These are phyloP conservation scores for Coregonus sp. DNA, from an alignment of 2,797 vertebrate species.

Conservation along the genomic window DNA sequence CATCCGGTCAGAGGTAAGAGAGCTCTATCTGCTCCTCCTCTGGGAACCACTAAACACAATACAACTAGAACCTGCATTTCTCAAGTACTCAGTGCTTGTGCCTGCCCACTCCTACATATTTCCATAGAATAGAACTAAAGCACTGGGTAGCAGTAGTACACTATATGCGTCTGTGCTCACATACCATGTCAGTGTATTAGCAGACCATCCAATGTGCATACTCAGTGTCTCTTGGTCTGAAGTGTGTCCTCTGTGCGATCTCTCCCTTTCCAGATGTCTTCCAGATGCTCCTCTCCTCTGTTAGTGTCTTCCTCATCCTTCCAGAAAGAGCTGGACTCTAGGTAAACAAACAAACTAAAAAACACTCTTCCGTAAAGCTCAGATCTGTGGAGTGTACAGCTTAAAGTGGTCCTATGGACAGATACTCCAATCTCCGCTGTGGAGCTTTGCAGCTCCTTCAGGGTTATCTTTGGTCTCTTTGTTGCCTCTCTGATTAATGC, in stretches of 20 bases:
- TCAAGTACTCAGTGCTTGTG: background rate
- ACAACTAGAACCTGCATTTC: background rate
- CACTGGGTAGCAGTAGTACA: background rate
- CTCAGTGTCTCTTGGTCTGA: background rate
- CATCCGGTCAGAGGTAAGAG: slow-evolving; percentile 82
- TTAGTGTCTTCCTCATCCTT: slow-evolving; percentile 72
- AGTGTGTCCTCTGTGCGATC: background rate
- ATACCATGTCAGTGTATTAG: background rate
- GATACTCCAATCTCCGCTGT: too few relatives aligned
- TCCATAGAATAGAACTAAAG: background rate
- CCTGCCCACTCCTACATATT: background rate
- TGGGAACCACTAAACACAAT: background rate
- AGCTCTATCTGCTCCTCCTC: background rate
- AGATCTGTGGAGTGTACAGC: too few relatives aligned
- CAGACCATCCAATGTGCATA: background rate
- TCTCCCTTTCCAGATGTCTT: slow-evolving; percentile 71
- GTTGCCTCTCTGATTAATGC: too few relatives aligned
- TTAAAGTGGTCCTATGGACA: too few relatives aligned
- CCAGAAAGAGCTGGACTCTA: slow-evolving; percentile 83
- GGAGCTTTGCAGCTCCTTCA: too few relatives aligned
- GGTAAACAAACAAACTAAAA: slow-evolving; percentile 68
- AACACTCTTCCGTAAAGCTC: background rate
- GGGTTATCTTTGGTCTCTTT: too few relatives aligned
- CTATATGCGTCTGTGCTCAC: background rate
- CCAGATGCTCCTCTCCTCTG: slow-evolving; percentile 77